Base-by-base conservation (phyloP, 2,113 vertebrate species). In the Chrysochloris asiatica region DNA sequence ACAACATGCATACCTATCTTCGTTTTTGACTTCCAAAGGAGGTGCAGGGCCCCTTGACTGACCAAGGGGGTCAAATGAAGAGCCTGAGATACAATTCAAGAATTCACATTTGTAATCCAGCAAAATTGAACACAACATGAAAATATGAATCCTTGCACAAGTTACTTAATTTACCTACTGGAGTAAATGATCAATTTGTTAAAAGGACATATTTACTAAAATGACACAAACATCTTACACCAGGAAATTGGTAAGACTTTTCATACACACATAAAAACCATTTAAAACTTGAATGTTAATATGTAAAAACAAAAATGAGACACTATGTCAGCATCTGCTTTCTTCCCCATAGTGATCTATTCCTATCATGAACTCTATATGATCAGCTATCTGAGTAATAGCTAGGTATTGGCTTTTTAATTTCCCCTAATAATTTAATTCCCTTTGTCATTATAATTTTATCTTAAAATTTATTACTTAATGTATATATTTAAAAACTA, bases 61-160 rank as follows among this genome's bases (percentile, higher is more conserved):
- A 33, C 99, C 98, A 89, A 99, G 97, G 59, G 98, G 99, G 97
- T 99, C 99, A 98, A 99, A 99, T 4, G 95, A 93, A 94, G 99
- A 98, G 87, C 99, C 99, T 99, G 93, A 48, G 33, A 94, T 50
- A 97, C 93, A 97, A 95, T 89, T 41, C 22, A 84, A 93, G 21
- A 93, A 17, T 69, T 86, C 47, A 76, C 1, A 7, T 80, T 69
- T 89, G 28, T 1, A 38, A 72, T 28, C 33, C 75, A 93, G 36
- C 1, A 81, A 67, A 72, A 88, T 9, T 1, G n/a, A 93, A 75
- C 33, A 88, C 65, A 94, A 41, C 50, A 69, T 41, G 14, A 61
- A 84, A 78, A 14, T 24, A 47, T 33, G 12, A 87, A 90, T 81
- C 11, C 8, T 21, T 72, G 21, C 11, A 87, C 6, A 76, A 24